Conservation (phyloP, 1,140 invertebrate species). For the Hermetia illucens region DNA sequence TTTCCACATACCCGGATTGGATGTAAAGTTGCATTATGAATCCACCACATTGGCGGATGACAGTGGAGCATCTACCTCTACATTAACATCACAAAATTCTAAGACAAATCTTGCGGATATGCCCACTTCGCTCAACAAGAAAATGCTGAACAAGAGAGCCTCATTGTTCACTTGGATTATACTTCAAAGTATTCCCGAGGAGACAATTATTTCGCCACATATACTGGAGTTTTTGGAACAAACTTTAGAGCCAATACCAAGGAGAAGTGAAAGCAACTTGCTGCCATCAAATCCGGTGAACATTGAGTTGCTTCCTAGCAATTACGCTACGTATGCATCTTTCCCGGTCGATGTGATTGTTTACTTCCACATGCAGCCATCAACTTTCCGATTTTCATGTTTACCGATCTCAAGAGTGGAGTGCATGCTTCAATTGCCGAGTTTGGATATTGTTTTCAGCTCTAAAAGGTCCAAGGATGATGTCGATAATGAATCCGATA, state of each 20-base stretch:
- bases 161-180: conserved; percentile 92
- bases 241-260: conserved; percentile 82
- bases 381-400: conserved; percentile 90
- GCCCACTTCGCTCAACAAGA: conserved; percentile 28
- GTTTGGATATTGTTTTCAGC: conserved; percentile 84
- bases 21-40: conserved; percentile 87
- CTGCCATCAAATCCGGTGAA: conserved; percentile 25
- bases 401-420: conserved; percentile 89
- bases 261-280: conserved; percentile 35
- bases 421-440: conserved; percentile 90
- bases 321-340: conserved; percentile 70
- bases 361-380: conserved; percentile 95
- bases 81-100: conserved; percentile 13
- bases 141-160: conserved; percentile 71
- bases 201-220: conserved; percentile 88
- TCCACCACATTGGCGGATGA: conserved; percentile 64
- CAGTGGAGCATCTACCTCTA: conserved; percentile 19
- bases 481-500: conserved; percentile 10
- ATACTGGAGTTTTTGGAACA: conserved; percentile 91
- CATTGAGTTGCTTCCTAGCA: conserved; percentile 43
- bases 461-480: conserved; percentile 70
- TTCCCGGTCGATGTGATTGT: conserved; percentile 98
- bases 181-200: conserved; percentile 87
- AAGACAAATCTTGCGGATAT: conserved; percentile 14
- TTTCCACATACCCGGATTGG: conserved; percentile 87